Percentiles rank a stretch among this genome's conserved stretches.
These are phyloP conservation scores for Apostichopus parvimensis DNA, from an alignment of 35 echinoderm and acorn worm species.

Conservation along the genomic window DNA sequence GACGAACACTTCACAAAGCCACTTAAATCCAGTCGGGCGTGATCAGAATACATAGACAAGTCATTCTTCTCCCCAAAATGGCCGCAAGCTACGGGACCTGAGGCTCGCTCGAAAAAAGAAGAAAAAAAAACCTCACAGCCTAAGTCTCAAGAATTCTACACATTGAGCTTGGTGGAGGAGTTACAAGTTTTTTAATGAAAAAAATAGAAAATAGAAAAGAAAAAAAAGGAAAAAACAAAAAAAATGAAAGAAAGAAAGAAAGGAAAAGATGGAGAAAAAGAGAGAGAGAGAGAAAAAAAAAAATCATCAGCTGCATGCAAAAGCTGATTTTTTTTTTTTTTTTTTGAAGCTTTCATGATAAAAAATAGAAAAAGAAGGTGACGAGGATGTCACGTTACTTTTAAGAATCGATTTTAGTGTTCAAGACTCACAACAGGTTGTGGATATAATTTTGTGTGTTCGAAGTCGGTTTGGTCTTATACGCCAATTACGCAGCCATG, in stretches of 20 bases:
- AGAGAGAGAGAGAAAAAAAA: not conserved
- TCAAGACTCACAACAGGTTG: not conserved
- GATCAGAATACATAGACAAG: constrained; percentile 41
- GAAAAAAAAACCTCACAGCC: not conserved
- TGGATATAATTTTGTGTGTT: not conserved
- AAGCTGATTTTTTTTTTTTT: not conserved
- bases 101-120: not conserved
- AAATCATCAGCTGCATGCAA: not conserved
- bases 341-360: not conserved
- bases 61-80: constrained; percentile 6
- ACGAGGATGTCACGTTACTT: not conserved
- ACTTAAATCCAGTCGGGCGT: constrained; percentile 38
- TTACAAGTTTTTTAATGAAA: constrained; percentile 18
- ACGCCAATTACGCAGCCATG: not conserved
- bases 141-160: not conserved
- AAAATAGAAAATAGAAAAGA: not conserved
- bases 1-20: constrained; percentile 46
- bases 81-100: constrained; percentile 35
- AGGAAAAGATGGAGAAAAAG: not conserved
- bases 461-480: not conserved
- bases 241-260: not conserved
- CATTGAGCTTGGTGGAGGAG: constrained; percentile 5
- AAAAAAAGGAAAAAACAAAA: no score
- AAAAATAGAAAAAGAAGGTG: not conserved
- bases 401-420: not conserved